These are phyloP conservation scores for Epirrhoe alternata DNA, from an alignment of 2,888 invertebrate genomes.

Conservation along the genomic window DNA sequence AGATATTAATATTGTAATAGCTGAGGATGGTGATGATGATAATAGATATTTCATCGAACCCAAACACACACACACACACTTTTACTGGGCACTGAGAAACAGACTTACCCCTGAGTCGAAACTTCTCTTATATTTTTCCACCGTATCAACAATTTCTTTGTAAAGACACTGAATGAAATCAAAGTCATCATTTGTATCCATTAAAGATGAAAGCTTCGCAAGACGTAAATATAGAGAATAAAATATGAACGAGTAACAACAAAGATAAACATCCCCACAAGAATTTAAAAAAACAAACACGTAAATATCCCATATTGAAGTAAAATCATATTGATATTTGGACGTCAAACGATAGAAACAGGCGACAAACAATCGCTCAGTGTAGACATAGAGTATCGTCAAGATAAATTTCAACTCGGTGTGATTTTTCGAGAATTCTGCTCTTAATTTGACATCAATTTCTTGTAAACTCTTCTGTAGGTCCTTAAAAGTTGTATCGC, in stretches of 20 bases:
- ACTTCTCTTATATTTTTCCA: constrained; percentile 14
- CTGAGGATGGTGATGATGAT: too few species aligned
- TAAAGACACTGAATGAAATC: constrained; percentile 1
- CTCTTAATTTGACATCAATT: not conserved
- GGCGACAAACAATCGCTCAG: not conserved
- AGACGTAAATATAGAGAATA: constrained; percentile 8
- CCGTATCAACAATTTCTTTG: constrained; percentile 19
- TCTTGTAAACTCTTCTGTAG: not conserved
- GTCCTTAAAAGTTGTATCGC: not conserved
- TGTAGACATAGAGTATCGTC: not conserved
- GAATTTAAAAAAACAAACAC: not conserved
- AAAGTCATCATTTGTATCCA: not conserved
- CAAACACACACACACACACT: too few species aligned
- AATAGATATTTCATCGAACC: too few species aligned
- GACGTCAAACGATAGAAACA: not conserved
- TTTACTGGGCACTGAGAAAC: too few species aligned
- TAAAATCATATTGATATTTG: not conserved
- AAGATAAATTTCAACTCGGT: not conserved
- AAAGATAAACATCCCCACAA: not conserved
- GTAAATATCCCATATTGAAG: not conserved
- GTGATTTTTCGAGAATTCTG: not conserved
- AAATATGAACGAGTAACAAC: not conserved
- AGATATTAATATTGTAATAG: too few species aligned
- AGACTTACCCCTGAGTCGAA: constrained; percentile 18
- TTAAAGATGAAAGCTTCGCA: not conserved